Percentiles rank a stretch among this genome's conserved stretches.
Conservation (phyloP, 2,113 vertebrate genomes). For the Physeter macrocephalus region DNA sequence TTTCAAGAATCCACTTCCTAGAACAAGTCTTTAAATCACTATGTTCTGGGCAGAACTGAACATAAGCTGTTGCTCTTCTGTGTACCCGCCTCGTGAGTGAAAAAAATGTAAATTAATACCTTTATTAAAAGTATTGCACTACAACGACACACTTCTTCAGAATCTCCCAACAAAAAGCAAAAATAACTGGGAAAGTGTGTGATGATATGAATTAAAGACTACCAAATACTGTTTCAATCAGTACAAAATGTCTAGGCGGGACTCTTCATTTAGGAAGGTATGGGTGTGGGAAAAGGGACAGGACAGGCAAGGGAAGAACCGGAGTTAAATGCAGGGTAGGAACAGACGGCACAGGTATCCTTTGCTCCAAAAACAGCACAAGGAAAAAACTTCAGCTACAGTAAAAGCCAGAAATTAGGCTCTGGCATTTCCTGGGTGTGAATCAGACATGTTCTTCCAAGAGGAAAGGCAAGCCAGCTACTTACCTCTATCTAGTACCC, state of each 20-base stretch:
- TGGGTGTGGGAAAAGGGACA: too few species aligned
- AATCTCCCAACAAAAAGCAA: background rate
- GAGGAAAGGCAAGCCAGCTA: background rate
- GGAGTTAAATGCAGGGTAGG: background rate
- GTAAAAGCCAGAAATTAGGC: background rate
- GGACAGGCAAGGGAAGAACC: background rate
- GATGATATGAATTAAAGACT: background rate
- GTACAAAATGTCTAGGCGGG: background rate
- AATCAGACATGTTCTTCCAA: background rate
- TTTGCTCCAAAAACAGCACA: background rate
- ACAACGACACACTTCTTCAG: background rate
- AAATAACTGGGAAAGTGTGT: background rate
- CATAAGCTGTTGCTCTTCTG: background rate
- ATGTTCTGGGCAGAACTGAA: background rate
- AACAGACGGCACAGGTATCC: background rate
- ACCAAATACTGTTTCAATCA: background rate
- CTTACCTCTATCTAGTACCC: background rate
- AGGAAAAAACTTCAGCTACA: background rate
- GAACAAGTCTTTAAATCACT: background rate
- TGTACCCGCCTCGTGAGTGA: background rate
- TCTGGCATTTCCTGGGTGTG: background rate
- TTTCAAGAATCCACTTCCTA: background rate
- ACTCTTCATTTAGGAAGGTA: background rate
- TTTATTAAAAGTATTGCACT: background rate
- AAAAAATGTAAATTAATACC: background rate